These are phyloP conservation scores for Sebastes itinus DNA, from an alignment of 2,797 vertebrate species.

Conservation along the genomic window DNA sequence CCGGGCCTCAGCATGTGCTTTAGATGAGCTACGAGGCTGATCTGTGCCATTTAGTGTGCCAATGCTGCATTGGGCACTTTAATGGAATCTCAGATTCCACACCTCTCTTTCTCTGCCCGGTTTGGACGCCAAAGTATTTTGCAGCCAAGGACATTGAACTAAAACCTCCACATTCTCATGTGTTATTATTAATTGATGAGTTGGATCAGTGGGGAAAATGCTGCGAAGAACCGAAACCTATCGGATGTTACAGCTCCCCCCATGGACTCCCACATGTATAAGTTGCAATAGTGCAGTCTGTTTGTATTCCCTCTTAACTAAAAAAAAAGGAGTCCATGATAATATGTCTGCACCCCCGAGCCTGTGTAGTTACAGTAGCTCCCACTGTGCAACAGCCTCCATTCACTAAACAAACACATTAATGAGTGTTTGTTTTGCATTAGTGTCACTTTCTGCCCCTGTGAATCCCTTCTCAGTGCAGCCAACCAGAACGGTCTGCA, in stretches of 20 bases:
- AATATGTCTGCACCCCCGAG: neutral
- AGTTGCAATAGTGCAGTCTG: neutral
- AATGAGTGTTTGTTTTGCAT: constrained; percentile 81
- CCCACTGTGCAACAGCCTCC: constrained; percentile 39
- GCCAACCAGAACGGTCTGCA: constrained; percentile 52
- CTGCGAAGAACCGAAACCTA: neutral
- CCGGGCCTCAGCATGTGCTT: constrained; percentile 52
- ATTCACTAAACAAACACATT: constrained; percentile 67
- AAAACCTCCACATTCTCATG: neutral
- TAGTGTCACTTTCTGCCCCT: constrained; percentile 78
- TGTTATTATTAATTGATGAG: constrained; percentile 1
- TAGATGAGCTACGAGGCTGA: constrained; percentile 42
- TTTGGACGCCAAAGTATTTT: neutral
- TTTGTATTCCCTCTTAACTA: neutral
- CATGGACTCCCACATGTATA: neutral
- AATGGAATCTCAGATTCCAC: constrained; percentile 23
- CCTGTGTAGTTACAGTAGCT: constrained; percentile 42
- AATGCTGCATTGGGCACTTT: constrained; percentile 7
- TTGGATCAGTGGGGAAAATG: neutral
- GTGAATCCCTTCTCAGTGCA: constrained; percentile 56
- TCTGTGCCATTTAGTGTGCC: constrained; percentile 42
- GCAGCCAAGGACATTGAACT: neutral
- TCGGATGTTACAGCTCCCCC: neutral
- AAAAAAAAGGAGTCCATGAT: neutral
- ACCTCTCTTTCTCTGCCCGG: constrained; percentile 1